Evolutionary conservation across 2,113 vertebrate genomes (phyloP).

Genomic region (Casuarius casuarius): DNA sequence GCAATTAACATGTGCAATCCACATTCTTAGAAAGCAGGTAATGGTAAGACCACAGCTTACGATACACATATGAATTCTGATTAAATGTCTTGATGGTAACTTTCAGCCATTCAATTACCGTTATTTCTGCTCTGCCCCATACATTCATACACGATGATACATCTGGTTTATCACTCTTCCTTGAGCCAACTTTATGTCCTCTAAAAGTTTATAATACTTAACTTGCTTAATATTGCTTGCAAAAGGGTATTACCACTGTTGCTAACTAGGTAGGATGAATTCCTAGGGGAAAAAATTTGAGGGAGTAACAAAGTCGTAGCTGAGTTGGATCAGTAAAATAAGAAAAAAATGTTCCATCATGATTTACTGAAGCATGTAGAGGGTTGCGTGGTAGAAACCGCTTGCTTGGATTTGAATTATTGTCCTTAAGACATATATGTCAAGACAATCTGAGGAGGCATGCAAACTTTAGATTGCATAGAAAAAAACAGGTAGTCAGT

Average conservation of each 20-base stretch:
- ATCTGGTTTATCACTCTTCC: neutral
- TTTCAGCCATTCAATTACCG: neutral
- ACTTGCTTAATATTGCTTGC: neutral
- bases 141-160: neutral
- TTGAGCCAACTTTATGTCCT: neutral
- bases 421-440: neutral
- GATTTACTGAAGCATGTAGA: neutral
- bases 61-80: neutral
- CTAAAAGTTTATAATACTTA: neutral
- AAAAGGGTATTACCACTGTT: neutral
- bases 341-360: neutral
- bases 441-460: neutral
- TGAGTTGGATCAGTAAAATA: neutral
- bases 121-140: neutral
- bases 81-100: neutral
- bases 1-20: neutral
- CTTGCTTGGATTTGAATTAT: neutral
- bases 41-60: neutral
- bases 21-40: neutral
- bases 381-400: neutral
- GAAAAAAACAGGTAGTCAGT: neutral
- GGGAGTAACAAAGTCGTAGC: neutral
- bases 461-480: neutral
- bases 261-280: neutral
- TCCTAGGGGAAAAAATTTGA: neutral